These are phyloP conservation scores for Hydractinia echinata DNA, from an alignment of 30 jellyfish, hydroid and myxozoan genomes.

Conservation along the genomic window DNA sequence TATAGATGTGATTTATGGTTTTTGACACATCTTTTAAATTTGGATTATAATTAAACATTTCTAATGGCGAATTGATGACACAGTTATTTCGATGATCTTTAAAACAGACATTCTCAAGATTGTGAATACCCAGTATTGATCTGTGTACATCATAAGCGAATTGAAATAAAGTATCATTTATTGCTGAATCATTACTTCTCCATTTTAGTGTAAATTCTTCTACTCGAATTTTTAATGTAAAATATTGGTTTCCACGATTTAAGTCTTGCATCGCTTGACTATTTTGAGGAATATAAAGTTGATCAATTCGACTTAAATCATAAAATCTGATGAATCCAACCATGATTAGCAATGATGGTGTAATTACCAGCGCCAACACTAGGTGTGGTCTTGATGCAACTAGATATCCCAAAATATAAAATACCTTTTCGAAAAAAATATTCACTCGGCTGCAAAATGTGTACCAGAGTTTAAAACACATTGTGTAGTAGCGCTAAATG, in stretches of 20 bases:
- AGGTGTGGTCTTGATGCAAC: background rate
- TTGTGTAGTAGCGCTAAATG: background rate
- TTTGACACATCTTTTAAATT: background rate
- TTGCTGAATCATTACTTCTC: background rate
- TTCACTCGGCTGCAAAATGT: background rate
- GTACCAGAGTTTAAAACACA: background rate
- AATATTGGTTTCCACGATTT: constrained; percentile 7
- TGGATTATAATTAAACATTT: background rate
- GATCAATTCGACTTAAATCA: constrained; percentile 1
- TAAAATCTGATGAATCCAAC: constrained; percentile 7
- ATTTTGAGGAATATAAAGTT: constrained; percentile 10
- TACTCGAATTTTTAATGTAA: background rate
- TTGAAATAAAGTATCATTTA: background rate
- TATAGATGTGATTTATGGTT: background rate
- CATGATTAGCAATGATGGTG: background rate
- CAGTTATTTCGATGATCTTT: background rate
- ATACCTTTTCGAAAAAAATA: background rate
- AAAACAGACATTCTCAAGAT: background rate
- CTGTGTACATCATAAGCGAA: background rate
- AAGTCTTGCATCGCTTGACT: constrained; percentile 14
- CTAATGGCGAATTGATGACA: constrained; percentile 8
- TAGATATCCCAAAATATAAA: background rate
- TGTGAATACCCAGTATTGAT: background rate
- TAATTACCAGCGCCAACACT: background rate
- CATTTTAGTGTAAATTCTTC: background rate